Evolutionary conservation across 2,797 vertebrate genomes (phyloP).

Genomic region (Phaenicophaeus curvirostris): DNA sequence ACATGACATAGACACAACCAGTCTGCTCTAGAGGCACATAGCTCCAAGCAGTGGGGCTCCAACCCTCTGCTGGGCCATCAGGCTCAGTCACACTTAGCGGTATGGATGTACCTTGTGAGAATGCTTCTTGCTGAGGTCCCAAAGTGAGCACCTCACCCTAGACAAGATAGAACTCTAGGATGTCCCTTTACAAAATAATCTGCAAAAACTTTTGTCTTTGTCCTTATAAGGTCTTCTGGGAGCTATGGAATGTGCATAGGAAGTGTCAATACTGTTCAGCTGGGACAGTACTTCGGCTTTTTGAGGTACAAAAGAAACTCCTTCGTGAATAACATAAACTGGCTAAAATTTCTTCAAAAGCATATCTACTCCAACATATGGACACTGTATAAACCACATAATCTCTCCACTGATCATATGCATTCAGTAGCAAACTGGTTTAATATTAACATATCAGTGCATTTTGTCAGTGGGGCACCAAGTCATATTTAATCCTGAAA

Average conservation of each 20-base stretch:
- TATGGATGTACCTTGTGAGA: background rate
- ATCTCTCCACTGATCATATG: background rate
- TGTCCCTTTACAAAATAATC: background rate
- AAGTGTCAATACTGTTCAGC: background rate
- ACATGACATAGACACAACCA: background rate
- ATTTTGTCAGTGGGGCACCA: no score
- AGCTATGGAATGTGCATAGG: background rate
- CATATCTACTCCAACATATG: background rate
- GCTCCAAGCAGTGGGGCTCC: background rate
- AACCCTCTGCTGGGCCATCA: background rate
- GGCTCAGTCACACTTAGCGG: background rate
- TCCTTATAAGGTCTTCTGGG: background rate
- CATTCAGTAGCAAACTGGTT: slow-evolving; percentile 8
- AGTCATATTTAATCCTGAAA: slow-evolving; percentile 12
- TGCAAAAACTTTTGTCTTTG: background rate
- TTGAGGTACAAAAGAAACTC: background rate
- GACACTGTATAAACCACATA: background rate
- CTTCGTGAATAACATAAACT: background rate
- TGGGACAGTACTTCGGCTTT: background rate
- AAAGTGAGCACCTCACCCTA: background rate
- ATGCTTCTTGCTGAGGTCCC: background rate
- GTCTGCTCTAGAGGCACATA: background rate
- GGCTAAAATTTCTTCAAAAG: background rate
- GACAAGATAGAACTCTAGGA: background rate
- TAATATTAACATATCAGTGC: no score